Conservation (phyloP, 2,113 vertebrate species). For the Syrmaticus mikado region DNA sequence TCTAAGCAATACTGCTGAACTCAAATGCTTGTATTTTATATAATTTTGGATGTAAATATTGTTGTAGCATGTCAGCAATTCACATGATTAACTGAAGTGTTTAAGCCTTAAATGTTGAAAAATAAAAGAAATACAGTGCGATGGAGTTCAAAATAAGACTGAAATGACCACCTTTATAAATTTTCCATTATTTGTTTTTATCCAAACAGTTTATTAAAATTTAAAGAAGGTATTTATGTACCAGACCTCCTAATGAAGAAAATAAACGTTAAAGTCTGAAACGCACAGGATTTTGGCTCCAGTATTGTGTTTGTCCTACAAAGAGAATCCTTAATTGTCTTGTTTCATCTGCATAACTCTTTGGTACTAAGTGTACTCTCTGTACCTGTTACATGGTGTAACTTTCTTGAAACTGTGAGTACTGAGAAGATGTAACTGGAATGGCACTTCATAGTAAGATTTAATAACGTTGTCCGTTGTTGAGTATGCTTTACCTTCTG, state of each 20-base stretch:
- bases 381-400: not conserved
- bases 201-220: not conserved
- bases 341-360: too few species aligned
- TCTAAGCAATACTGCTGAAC: conserved; percentile 53
- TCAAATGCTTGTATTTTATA: conserved; percentile 51
- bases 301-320: accelerated
- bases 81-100: not conserved
- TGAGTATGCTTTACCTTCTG: not conserved
- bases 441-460: not conserved
- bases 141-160: not conserved
- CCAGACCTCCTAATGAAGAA: not conserved
- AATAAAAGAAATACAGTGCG: accelerated
- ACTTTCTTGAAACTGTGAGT: not conserved
- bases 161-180: not conserved
- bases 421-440: not conserved
- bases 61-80: not conserved
- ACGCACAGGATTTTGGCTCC: accelerated
- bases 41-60: conserved; percentile 3
- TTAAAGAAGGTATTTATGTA: not conserved
- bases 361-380: not conserved
- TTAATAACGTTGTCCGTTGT: not conserved
- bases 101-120: conserved; percentile 23
- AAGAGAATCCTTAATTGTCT: accelerated
- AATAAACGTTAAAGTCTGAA: conserved; percentile 49
- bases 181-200: not conserved